phyloP scores from a whole-genome alignment of 1,140 invertebrate genomes.

The Drosophila ironensis region DNA sequence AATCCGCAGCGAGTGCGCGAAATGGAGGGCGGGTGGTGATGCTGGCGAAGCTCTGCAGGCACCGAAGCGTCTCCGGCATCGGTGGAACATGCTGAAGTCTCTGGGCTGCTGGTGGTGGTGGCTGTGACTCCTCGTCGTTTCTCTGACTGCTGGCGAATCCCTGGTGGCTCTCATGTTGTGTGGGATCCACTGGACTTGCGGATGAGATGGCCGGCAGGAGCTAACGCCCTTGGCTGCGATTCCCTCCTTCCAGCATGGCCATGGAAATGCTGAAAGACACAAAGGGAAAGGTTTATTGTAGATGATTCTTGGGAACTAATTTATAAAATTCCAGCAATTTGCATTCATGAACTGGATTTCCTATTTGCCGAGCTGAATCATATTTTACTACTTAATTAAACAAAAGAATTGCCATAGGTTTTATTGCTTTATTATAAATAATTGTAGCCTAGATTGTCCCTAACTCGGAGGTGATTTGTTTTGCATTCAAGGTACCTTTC shows the following conservation, averaged over 20 bases:
- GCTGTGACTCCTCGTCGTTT: slow-evolving; percentile 8
- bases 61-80: slow-evolving; percentile 51
- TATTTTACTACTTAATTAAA: too few species aligned
- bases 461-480: too few species aligned
- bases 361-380: too few species aligned
- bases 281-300: neutral
- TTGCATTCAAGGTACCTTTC: too few species aligned
- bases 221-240: slow-evolving; percentile 13
- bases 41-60: neutral
- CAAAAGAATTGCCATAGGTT: too few species aligned
- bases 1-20: slow-evolving; percentile 11
- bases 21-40: slow-evolving; percentile 12
- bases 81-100: slow-evolving; percentile 62
- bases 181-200: slow-evolving; percentile 10
- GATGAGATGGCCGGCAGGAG: slow-evolving; percentile 7
- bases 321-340: too few species aligned
- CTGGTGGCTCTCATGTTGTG: slow-evolving; percentile 1
- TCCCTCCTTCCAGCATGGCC: slow-evolving; percentile 22
- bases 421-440: too few species aligned
- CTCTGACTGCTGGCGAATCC: slow-evolving; percentile 6
- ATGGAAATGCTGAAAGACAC: slow-evolving; percentile 18
- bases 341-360: too few species aligned
- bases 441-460: too few species aligned
- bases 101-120: slow-evolving; percentile 18
- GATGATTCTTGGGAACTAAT: neutral